Evolutionary conservation across 2,113 vertebrate species (phyloP), one percentile per base, ranked within the genome.

Genomic region (Leuciscus idus): DNA sequence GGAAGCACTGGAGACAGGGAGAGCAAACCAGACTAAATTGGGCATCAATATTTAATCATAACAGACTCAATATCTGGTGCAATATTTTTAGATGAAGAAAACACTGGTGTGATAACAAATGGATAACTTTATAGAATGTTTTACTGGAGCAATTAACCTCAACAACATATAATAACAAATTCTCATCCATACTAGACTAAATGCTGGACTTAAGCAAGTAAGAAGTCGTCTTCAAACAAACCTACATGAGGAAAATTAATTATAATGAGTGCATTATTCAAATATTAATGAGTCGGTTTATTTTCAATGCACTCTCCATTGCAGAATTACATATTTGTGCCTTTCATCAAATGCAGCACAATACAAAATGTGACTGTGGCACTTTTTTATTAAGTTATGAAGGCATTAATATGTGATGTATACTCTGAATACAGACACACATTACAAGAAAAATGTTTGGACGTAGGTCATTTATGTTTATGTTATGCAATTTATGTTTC

Each of bases 41-140:
- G 81, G 90, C 94, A 93, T 94, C 92, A 88, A 91, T 93, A 93
- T 94, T 93, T 93, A 94, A 94, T 93, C 91, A 93, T 83, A 84
- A 52, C 48, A 73, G 55, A 91, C 92, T 92, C 89, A 84, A 92
- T 93, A 88, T 74, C 39, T 19, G 61, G 28, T 28, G 74, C 87
- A 90, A 88, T 89, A 91, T 89, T 72, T 85, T 91, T 68, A 91
- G 89, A 84, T 68, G 55, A 74, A 73, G 57, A 83, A 81, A 81
- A 79, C 52, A 85, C 79, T 88, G 81, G 66, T 43, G 46, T 21
- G 48, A 68, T 70, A 64, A 74, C 21, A 72, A 84, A 84, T 2
- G 12, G 66, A 33, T 73, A 83, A 73, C 17, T 2, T 84, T 57
- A 59, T 73, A 73, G 64, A 66, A 64, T 70, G 64, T 83, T 70